phyloP scores from a whole-genome alignment of 2,888 invertebrate species.

The Perithous albicinctus region DNA sequence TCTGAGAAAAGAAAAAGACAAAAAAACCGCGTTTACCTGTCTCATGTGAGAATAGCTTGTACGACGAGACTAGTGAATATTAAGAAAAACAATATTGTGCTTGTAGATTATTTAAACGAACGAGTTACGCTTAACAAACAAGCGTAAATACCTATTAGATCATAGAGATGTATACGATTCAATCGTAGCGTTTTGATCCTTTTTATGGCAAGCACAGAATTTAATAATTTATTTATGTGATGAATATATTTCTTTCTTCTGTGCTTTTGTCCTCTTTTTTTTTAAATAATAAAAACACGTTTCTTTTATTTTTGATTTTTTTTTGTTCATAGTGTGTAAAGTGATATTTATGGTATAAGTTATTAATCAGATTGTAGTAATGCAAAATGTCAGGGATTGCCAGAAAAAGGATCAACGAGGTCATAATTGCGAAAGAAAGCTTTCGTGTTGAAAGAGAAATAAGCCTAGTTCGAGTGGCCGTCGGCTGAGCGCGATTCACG shows the following conservation, averaged over 20 bases:
- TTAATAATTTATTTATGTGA: slow-evolving; percentile 10
- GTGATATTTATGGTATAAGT: not conserved
- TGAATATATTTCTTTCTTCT: slow-evolving; percentile 12
- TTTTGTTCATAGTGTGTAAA: not conserved
- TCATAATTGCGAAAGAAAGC: not conserved
- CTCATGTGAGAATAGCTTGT: slow-evolving; percentile 49
- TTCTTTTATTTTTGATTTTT: not conserved
- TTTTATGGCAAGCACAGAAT: slow-evolving; percentile 17
- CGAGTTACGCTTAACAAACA: slow-evolving; percentile 22
- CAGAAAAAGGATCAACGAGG: slow-evolving; percentile 4
- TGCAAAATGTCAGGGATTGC: not conserved
- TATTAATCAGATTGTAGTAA: slow-evolving; percentile 5
- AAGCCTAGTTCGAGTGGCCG: not conserved
- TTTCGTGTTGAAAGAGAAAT: not conserved
- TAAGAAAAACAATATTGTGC: slow-evolving; percentile 49
- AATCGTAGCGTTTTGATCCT: slow-evolving; percentile 30
- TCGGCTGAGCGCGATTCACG: not conserved
- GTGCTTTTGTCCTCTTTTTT: not conserved
- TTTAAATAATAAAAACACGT: not conserved
- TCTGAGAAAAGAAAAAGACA: slow-evolving; percentile 1
- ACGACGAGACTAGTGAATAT: slow-evolving; percentile 47
- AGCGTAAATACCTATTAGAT: slow-evolving; percentile 45
- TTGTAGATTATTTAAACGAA: slow-evolving; percentile 59
- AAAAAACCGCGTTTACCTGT: slow-evolving; percentile 23
- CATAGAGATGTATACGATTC: slow-evolving; percentile 46